Base-by-base conservation (phyloP, 2,797 vertebrate species). In the Chiloscyllium punctatum region DNA sequence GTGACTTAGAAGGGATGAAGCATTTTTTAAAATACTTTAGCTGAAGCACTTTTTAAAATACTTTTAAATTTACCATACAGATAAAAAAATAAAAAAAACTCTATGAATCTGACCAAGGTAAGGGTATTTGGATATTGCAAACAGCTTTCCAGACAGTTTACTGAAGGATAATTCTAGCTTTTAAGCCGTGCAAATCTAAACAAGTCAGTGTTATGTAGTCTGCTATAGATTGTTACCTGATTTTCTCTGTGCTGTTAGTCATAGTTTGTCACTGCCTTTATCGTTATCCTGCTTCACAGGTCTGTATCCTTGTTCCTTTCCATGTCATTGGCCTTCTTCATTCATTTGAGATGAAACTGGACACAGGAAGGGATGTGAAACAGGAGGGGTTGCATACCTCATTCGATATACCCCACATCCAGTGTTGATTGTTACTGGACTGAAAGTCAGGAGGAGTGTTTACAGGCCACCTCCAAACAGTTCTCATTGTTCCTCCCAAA, bases 81-180 rank as follows among this genome's bases (percentile, higher is more conserved):
- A 92, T 92, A 68, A 42, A 92, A 92, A 92, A 92, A 68, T 92
- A 42, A 92, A 92, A 92, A 92, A 92, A 68, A 69, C 90, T 91
- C 57, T 92, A 92, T 42, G 62, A 92, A n/a, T 92, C 90, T 92
- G 90, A 69, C 90, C 90, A 69, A 92, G 90, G 90, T 62, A 62
- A 62, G 90, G 90, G 62, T 92, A 42, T 25, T 92, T 69, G 90
- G 62, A 92, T 68, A 92, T 68, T 42, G 90, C 62, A 69, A 92
- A 69, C 62, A 92, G 57, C 68, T 92, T 68, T 92, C 53, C 90
- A 92, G 90, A n/a, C 90, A 69, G 66, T 92, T 92, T 68, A 92
- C 68, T 92, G n/a, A 23, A 92, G 90, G 62, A 37, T 92, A 69
- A 66, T 66, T 92, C 90, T 92, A 92, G 90, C 62, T 66, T 68